Base-by-base conservation (phyloP, 2,888 invertebrate species). In the Ellobium chinense region DNA sequence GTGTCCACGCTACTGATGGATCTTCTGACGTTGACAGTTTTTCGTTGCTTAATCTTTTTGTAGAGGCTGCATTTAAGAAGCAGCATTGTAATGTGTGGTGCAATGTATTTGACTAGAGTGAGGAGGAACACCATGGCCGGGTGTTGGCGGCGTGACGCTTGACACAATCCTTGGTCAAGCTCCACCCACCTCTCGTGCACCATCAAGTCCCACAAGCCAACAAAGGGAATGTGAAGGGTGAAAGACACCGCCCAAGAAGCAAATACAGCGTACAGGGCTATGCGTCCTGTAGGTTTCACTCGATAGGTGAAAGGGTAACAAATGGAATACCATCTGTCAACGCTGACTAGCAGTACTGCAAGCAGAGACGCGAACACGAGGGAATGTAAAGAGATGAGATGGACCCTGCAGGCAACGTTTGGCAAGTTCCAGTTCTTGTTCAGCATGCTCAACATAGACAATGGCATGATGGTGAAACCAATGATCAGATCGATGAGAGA, bases 261-360 rank as follows among this genome's bases (percentile, higher is more conserved):
- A 2, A 83, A 62, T 1, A 88, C 87, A 18, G 88, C 81, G 21
- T 86, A 83, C 9, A 86, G 68, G 1, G 91, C 87, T 68, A 87
- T 86, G 24, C 85, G 85, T 31, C 87, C 85, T 31, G 88, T 89
- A 54, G 88, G 87, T 34, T 86, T 83, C 1, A 89, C 87, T 70
- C 90, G 68, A 83, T 91, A 91, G 2, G 88, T 88, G 78, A 91
- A 87, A 4, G 91, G 91, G 79, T 88, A 88, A 80, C 88, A 87
- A 18, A 91, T 88, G 14, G 89, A 89, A 88, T 89, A 89, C 89
- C 89, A 90, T 21, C 90, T 79, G 74, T 91, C 91, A 0, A 88
- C 82, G 27, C 88, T 88, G 70, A 90, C 88, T 21, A 90, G 78
- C 75, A 91, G 82, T 54, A 90, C 88, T 78, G 89, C 90, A 31